Conservation (phyloP, 2,797 vertebrate genomes). For the Tarsius wallacei region DNA sequence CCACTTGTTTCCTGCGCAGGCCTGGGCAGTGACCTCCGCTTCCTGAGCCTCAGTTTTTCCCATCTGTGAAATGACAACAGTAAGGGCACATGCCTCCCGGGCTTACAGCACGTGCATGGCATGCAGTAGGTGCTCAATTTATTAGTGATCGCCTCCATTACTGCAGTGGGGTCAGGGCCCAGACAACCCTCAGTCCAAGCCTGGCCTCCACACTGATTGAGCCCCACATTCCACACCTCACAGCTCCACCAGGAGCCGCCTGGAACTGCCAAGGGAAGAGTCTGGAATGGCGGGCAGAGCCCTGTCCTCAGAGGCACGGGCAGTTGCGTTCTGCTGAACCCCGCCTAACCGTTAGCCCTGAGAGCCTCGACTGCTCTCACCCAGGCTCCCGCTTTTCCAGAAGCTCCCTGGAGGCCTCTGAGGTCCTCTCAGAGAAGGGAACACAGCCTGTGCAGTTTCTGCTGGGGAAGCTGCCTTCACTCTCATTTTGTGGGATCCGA, state of each 20-base stretch:
- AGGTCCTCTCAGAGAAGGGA: neutral
- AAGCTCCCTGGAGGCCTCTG: neutral
- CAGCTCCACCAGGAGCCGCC: neutral
- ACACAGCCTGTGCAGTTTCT: neutral
- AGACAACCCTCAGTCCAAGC: neutral
- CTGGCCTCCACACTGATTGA: neutral
- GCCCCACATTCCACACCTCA: neutral
- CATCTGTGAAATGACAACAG: neutral
- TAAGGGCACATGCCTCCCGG: neutral
- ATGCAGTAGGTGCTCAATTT: neutral
- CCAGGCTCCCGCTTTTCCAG: neutral
- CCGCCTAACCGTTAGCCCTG: too few relatives aligned
- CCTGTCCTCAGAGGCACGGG: neutral
- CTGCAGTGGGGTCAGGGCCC: neutral
- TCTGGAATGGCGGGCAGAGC: neutral
- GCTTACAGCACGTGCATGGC: neutral
- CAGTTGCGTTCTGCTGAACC: neutral
- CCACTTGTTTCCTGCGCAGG: neutral
- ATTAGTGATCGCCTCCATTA: rapidly evolving
- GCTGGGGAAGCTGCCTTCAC: conserved; percentile 8
- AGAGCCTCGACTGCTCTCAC: neutral
- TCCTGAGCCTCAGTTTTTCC: neutral
- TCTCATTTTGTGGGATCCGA: neutral
- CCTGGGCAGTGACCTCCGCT: neutral
- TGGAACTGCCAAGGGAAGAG: neutral